Percentiles rank a stretch among this genome's conserved stretches.
These are phyloP conservation scores for Lepas anatifera DNA, from an alignment of 2,888 invertebrate genomes.

Conservation along the genomic window DNA sequence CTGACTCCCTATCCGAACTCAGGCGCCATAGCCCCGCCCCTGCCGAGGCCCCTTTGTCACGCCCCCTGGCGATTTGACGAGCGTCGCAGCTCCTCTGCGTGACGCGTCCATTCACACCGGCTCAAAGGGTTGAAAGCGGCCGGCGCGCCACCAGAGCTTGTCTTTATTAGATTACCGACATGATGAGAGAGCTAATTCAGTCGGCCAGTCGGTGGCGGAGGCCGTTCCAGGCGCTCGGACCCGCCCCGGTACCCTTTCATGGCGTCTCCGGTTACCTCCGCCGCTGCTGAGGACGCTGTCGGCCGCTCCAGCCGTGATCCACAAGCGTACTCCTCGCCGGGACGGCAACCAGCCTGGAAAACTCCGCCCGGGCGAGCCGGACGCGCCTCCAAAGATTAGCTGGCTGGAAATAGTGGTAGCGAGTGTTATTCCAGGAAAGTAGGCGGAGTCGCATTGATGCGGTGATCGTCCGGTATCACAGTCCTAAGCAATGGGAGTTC, in stretches of 20 bases:
- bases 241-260: neutral
- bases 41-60: neutral
- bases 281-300: too few relatives aligned
- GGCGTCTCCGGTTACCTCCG: neutral
- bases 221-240: neutral
- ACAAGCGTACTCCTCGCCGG: too few relatives aligned
- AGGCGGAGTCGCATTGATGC: too few relatives aligned
- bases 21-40: neutral
- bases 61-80: neutral
- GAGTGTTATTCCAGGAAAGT: too few relatives aligned
- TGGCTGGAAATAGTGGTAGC: too few relatives aligned
- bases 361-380: too few relatives aligned
- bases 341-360: too few relatives aligned
- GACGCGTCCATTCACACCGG: neutral
- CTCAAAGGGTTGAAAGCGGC: constrained; percentile 7
- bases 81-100: neutral
- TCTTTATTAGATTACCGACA: constrained; percentile 12
- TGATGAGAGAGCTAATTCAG: constrained; percentile 6
- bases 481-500: too few relatives aligned
- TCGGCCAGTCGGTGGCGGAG: neutral
- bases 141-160: constrained; percentile 6
- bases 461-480: too few relatives aligned
- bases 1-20: neutral
- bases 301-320: too few relatives aligned
- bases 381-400: too few relatives aligned